Evolutionary conservation across 1,140 invertebrate species (phyloP), one percentile per base, ranked within the genome.

Genomic region (Sminthurides bifidus): DNA sequence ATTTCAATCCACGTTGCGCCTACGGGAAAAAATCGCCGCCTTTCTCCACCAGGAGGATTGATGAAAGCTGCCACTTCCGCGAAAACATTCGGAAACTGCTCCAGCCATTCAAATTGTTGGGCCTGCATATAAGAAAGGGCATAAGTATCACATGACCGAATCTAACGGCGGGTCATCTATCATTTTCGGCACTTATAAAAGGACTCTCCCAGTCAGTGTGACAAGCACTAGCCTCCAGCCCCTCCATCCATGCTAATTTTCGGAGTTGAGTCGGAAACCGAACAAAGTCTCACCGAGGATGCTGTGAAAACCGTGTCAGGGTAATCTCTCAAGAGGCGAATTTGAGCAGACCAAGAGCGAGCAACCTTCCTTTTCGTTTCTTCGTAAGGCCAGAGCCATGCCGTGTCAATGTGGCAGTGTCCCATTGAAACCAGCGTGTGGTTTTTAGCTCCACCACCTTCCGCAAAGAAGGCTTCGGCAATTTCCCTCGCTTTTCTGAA

Each of bases 1-100:
- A 77, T 77, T 70, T 78, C 76, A 49, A 77, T 70, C 76, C 76
- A 78, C 2, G 72, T 72, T 12, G 75, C 75, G 23, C 76, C 76
- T 31, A 77, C 75, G 49, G 75, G 76, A 50, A 77, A 66, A 65
- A 77, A 77, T 26, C 68, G 65, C 14, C 72, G n/a, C n/a, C n/a
- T n/a, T n/a, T n/a, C n/a, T n/a, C n/a, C n/a, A n/a, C n/a, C n/a
- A n/a, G n/a, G n/a, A n/a, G n/a, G n/a, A n/a, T n/a, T n/a, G n/a
- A n/a, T n/a, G n/a, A n/a, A n/a, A n/a, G n/a, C n/a, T n/a, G n/a
- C n/a, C n/a, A n/a, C n/a, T 45, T 73, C 64, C 17, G 67, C 61
- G 65, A 68, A 78, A 30, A 77, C 58, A 12, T 65, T 65, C 2
- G 75, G 75, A 58, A 76, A 64, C 43, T 73, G 52, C 59, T 77